Evolutionary conservation across 2,113 vertebrate genomes (phyloP), one percentile per base, ranked within the genome.

Genomic region (Bagarius yarrelli): DNA sequence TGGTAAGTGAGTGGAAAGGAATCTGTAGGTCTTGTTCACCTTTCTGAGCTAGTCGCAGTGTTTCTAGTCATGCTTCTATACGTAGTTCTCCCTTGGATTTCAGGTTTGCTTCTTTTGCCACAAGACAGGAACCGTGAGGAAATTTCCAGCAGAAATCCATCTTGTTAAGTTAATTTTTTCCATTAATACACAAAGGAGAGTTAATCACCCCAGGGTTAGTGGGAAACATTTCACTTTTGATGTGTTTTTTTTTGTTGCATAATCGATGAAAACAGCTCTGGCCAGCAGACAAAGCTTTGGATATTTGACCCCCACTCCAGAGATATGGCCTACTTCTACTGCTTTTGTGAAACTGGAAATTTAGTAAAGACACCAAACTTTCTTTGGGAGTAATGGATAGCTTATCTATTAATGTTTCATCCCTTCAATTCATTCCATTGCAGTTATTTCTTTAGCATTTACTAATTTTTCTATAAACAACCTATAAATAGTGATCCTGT

Each of bases 401-500:
- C n/a, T 25, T 25, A 23, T 72, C 27, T 30, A 73, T 55, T 34
- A 30, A 55, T 72, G 50, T 55, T 23, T 73, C 70, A 34, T 73
- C 27, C 18, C 50, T 11, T 27, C 32, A 32, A 55, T 73, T 73
- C 50, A 19, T 73, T 73, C 60, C 55, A 53, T 63, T 67, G 15
- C 50, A 23, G 52, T 55, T 52, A 34, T 63, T 36, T 19, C 47
- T 57, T 16, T 14, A 57, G 53, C 9, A 14, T 50, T 69, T 25
- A 19, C 61, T 69, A 12, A 61, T 76, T 82, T 81, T 76, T 83
- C 69, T 72, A 78, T 73, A 52, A 67, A 83, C 23, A 44, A 83
- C 86, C 85, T 87, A 91, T 90, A 90, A 93, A 90, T 80, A 89
- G 87, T 52, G 63, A 56, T 27, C 55, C 56, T 83, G 83, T 90